Conservation (phyloP, 2,888 invertebrate genomes). For the Rosalia funebris region DNA sequence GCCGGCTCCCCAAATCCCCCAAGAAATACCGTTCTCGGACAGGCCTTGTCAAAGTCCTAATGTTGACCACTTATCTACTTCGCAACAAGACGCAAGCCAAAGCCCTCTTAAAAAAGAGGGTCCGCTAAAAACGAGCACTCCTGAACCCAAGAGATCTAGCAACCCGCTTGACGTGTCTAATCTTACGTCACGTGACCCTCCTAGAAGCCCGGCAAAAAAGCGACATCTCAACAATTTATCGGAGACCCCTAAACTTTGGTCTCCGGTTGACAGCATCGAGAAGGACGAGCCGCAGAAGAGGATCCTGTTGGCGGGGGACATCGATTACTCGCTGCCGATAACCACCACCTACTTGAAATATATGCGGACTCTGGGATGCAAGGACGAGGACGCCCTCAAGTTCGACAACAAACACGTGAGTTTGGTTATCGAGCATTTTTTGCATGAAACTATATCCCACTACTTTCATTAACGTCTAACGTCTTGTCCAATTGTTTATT, state of each 20-base stretch:
- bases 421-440: conserved; percentile 60
- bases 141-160: conserved; percentile 64
- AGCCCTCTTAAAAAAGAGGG: conserved; percentile 51
- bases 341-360: conserved; percentile 90
- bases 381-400: conserved; percentile 71
- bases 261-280: conserved; percentile 65
- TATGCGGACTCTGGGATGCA: conserved; percentile 77
- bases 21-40: conserved; percentile 22
- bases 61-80: conserved; percentile 12
- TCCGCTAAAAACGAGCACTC: conserved; percentile 47
- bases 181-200: conserved; percentile 71
- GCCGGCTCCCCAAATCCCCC: conserved; percentile 25
- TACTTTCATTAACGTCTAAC: conserved; percentile 57
- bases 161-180: conserved; percentile 74
- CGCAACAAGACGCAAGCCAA: conserved; percentile 38
- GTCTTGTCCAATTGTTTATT: too few species aligned
- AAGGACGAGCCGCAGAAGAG: conserved; percentile 54
- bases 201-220: conserved; percentile 58
- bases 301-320: conserved; percentile 64
- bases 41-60: conserved; percentile 16
- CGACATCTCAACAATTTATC: conserved; percentile 58
- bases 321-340: conserved; percentile 88
- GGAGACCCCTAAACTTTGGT: conserved; percentile 70
- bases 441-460: conserved; percentile 60
- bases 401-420: conserved; percentile 71